phyloP scores from a whole-genome alignment of 30 jellyfish, hydroid and myxozoan genomes.

The Rhopilema esculentum region DNA sequence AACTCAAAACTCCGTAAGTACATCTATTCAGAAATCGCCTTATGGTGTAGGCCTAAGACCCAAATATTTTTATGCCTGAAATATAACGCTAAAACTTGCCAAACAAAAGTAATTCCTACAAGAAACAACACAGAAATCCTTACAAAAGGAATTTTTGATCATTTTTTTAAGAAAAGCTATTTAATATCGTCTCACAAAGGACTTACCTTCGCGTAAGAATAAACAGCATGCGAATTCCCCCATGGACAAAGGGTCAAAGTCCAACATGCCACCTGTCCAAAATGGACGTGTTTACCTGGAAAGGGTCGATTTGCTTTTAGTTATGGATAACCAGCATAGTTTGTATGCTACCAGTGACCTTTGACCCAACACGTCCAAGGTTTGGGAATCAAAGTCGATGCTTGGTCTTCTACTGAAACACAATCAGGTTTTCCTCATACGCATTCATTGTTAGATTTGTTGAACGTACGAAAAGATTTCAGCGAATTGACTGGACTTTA shows the following conservation, averaged over 20 bases:
- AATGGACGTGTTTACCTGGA: constrained; percentile 21
- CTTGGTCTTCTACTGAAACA: no score
- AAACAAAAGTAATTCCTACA: neutral
- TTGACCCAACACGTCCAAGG: no score
- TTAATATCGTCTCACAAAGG: neutral
- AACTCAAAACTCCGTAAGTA: neutral
- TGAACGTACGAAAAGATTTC: no score
- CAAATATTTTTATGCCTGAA: constrained; percentile 12
- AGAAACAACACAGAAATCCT: constrained; percentile 1
- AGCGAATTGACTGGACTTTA: no score
- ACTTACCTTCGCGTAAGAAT: constrained; percentile 24
- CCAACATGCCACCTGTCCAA: constrained; percentile 16
- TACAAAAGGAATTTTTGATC: neutral
- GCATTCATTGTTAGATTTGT: no score
- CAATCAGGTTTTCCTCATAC: no score
- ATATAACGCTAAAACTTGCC: constrained; percentile 20
- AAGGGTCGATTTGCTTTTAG: constrained; percentile 7
- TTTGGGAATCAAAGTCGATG: no score
- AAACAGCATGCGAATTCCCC: constrained; percentile 7
- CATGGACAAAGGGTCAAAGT: neutral
- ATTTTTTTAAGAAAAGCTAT: neutral
- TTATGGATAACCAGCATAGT: no score
- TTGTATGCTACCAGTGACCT: no score
- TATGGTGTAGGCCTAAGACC: constrained; percentile 10
- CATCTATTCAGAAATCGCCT: neutral